Conservation (phyloP, 2,888 invertebrate species). For the Drosophila buzzatii region DNA sequence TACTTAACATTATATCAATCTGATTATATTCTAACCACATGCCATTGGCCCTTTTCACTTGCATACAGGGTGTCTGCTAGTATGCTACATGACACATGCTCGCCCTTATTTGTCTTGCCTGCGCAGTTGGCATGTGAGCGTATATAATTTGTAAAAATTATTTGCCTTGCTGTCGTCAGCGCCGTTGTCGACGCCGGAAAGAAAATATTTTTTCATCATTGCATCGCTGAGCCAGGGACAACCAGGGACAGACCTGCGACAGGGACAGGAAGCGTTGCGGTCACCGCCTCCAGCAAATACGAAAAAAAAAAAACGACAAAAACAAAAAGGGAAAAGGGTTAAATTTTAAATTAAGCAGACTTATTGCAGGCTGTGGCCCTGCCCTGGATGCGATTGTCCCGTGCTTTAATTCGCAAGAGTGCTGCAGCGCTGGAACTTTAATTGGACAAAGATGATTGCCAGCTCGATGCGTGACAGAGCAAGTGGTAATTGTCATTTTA, state of each 20-base stretch:
- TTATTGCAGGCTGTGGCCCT: constrained; percentile 43
- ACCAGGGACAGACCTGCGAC: constrained; percentile 15
- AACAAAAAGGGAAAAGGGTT: constrained; percentile 56
- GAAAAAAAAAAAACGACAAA: not conserved
- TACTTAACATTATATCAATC: too few species aligned
- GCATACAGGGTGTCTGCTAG: constrained; percentile 6
- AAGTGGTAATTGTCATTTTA: constrained; percentile 2
- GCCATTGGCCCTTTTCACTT: too few species aligned
- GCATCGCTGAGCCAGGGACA: constrained; percentile 46
- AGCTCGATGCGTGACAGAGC: constrained; percentile 45
- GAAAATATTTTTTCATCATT: constrained; percentile 71
- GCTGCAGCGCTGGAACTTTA: constrained; percentile 45
- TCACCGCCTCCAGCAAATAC: constrained; percentile 63
- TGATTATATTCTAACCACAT: too few species aligned
- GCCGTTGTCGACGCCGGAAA: constrained; percentile 43
- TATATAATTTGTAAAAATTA: constrained; percentile 78
- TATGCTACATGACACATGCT: not conserved
- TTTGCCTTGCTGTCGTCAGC: constrained; percentile 69
- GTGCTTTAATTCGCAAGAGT: constrained; percentile 66
- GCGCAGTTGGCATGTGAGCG: constrained; percentile 72
- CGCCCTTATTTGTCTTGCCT: constrained; percentile 58
- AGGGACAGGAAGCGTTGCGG: constrained; percentile 68
- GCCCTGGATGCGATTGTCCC: constrained; percentile 22
- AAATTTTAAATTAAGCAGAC: constrained; percentile 70
- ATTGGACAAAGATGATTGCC: constrained; percentile 63